phyloP scores from a whole-genome alignment of 30 jellyfish, hydroid and myxozoan genomes.

The Pelagia noctiluca region DNA sequence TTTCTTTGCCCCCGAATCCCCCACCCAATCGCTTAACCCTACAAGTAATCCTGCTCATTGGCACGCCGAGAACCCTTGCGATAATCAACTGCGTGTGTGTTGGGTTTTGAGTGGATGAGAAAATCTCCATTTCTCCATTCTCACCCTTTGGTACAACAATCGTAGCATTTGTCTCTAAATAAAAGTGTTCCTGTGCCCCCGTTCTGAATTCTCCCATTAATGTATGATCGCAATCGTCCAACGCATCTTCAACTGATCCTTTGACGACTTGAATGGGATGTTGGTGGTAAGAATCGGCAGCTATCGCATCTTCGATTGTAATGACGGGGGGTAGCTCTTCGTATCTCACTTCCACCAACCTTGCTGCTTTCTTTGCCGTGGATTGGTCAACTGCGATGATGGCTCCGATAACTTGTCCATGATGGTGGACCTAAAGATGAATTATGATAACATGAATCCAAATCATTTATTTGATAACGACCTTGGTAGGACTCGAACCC shows the following conservation, averaged over 20 bases:
- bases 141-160: slow-evolving; percentile 30
- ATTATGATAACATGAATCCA: too few relatives aligned
- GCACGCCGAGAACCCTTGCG: slow-evolving; percentile 34
- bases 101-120: slow-evolving; percentile 44
- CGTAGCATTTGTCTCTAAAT: slow-evolving; percentile 36
- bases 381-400: slow-evolving; percentile 12
- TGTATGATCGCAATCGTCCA: slow-evolving; percentile 34
- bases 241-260: slow-evolving; percentile 18
- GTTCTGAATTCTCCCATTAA: slow-evolving; percentile 31
- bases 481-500: too few relatives aligned
- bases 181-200: slow-evolving; percentile 58
- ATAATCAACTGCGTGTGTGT: slow-evolving; percentile 2
- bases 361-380: slow-evolving; percentile 47
- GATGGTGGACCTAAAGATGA: too few relatives aligned
- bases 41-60: slow-evolving; percentile 17
- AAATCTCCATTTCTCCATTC: slow-evolving; percentile 25
- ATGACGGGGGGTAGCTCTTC: slow-evolving; percentile 49
- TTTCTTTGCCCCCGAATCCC: slow-evolving; percentile 57
- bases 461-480: too few relatives aligned
- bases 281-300: background rate
- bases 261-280: background rate
- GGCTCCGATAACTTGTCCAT: slow-evolving; percentile 49
- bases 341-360: slow-evolving; percentile 19
- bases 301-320: slow-evolving; percentile 44
- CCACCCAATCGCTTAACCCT: slow-evolving; percentile 27